These are phyloP conservation scores for Cranoglanis bouderius DNA, from an alignment of 2,113 vertebrate species.

Conservation along the genomic window DNA sequence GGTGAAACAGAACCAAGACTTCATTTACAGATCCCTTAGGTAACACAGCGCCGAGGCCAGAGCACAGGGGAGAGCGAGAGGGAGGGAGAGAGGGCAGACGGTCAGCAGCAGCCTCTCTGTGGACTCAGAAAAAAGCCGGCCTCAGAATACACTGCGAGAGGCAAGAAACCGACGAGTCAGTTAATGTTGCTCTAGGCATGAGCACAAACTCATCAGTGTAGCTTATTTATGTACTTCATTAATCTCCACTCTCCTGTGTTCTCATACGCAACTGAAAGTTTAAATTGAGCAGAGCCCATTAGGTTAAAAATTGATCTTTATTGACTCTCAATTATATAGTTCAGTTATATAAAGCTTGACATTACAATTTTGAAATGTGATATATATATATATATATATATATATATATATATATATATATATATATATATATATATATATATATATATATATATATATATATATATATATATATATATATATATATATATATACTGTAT, in stretches of 20 bases:
- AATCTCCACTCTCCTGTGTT: conserved; percentile 14
- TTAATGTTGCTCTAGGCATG: conserved; percentile 13
- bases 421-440: too few relatives aligned
- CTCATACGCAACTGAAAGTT: neutral
- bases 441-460: too few relatives aligned
- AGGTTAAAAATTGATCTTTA: neutral
- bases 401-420: too few relatives aligned
- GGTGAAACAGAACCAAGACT: conserved; percentile 42
- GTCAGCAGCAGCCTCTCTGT: conserved; percentile 8
- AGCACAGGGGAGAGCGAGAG: conserved; percentile 27
- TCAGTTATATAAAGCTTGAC: neutral
- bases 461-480: too few relatives aligned
- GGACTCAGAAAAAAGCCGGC: neutral
- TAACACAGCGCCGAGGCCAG: conserved; percentile 20
- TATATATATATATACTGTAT: too few relatives aligned
- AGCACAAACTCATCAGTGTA: conserved; percentile 18
- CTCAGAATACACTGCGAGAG: neutral
- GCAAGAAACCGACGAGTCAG: neutral
- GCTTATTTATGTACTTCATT: conserved; percentile 30
- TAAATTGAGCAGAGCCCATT: neutral
- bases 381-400: too few relatives aligned
- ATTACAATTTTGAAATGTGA: too few relatives aligned
- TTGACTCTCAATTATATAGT: neutral
- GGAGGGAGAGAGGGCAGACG: conserved; percentile 9
- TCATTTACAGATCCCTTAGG: conserved; percentile 47